These are phyloP conservation scores for Lathamus discolor DNA, from an alignment of 2,113 vertebrate species.

Conservation along the genomic window DNA sequence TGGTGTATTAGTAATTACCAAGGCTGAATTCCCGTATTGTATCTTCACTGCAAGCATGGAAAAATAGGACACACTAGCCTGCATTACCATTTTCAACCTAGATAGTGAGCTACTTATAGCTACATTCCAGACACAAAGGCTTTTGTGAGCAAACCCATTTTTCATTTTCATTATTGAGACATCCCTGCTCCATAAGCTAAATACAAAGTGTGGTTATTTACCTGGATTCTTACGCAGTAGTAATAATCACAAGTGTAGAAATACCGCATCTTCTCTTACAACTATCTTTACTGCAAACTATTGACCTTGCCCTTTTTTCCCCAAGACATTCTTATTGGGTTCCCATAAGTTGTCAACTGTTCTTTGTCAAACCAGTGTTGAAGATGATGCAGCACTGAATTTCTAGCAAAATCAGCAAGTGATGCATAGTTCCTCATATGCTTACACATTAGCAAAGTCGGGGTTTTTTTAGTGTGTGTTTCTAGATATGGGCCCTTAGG, in stretches of 20 bases:
- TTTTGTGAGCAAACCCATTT: conserved; percentile 70
- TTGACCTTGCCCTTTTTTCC: not conserved
- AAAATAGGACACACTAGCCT: conserved; percentile 78
- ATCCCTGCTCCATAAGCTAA: conserved; percentile 36
- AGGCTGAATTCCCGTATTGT: conserved; percentile 95
- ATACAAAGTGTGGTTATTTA: conserved; percentile 48
- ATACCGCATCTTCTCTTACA: not conserved
- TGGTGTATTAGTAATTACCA: conserved; percentile 91
- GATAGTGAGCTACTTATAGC: conserved; percentile 75
- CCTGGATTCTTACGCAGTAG: not conserved
- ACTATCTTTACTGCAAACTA: not conserved
- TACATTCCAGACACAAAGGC: conserved; percentile 58
- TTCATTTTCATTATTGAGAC: conserved; percentile 64
- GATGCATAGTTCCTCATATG: not conserved
- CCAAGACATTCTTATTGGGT: not conserved
- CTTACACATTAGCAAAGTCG: not conserved
- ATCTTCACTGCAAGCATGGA: conserved; percentile 79
- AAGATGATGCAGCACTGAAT: not conserved
- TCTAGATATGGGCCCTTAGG: not conserved
- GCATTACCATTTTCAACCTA: conserved; percentile 75
- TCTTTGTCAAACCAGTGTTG: not conserved
- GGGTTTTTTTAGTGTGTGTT: not conserved
- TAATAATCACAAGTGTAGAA: not conserved
- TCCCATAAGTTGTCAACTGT: not conserved
- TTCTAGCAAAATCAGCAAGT: not conserved